Evolutionary conservation across 2,888 invertebrate species (phyloP).

Genomic region (Parelbella ahira): DNA sequence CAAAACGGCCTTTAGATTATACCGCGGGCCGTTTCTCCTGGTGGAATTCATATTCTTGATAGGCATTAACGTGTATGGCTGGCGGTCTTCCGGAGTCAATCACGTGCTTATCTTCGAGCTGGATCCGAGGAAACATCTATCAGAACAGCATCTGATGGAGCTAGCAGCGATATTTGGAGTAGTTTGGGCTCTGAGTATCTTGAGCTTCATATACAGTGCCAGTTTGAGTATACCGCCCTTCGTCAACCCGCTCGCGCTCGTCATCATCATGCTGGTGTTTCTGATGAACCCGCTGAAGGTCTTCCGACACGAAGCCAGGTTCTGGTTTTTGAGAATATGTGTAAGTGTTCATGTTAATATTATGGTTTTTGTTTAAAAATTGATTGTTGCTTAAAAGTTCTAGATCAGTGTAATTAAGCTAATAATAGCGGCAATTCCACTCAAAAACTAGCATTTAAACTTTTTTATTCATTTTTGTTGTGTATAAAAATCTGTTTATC

Average conservation of each 20-base stretch:
- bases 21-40: slow-evolving; percentile 95
- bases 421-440: too few species aligned
- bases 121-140: slow-evolving; percentile 96
- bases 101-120: slow-evolving; percentile 98
- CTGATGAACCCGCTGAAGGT: slow-evolving; percentile 95
- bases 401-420: slow-evolving; percentile 7
- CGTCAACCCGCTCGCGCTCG: slow-evolving; percentile 92
- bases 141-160: slow-evolving; percentile 97
- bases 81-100: slow-evolving; percentile 98
- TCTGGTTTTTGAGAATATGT: slow-evolving; percentile 95
- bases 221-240: slow-evolving; percentile 95
- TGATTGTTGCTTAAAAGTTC: too few species aligned
- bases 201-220: slow-evolving; percentile 89
- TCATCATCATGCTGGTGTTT: slow-evolving; percentile 89
- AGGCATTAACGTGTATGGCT: slow-evolving; percentile 97
- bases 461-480: too few species aligned
- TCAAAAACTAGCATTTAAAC: too few species aligned
- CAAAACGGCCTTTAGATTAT: slow-evolving; percentile 93
- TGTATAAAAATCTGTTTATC: too few species aligned
- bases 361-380: too few species aligned
- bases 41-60: slow-evolving; percentile 96
- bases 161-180: slow-evolving; percentile 95
- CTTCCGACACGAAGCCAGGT: slow-evolving; percentile 94
- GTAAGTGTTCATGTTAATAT: too few species aligned
- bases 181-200: slow-evolving; percentile 94